phyloP scores from a whole-genome alignment of 2,888 invertebrate genomes.

The Trissoscelio sp. region DNA sequence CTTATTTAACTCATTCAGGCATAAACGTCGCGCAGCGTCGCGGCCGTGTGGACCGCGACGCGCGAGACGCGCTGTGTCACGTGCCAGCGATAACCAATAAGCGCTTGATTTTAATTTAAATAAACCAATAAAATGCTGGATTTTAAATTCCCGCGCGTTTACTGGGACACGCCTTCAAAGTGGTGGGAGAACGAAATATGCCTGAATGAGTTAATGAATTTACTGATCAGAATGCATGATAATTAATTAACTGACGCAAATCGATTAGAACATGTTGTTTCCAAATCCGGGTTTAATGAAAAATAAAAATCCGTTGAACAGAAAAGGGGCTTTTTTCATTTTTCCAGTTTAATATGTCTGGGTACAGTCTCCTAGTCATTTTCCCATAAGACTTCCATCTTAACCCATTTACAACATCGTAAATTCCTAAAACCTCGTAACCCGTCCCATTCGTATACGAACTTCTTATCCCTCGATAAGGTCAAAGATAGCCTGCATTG shows the following conservation, averaged over 20 bases:
- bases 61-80: too few species aligned
- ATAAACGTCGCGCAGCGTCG: too few species aligned
- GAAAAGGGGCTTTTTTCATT: conserved; percentile 8
- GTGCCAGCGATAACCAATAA: too few species aligned
- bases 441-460: conserved; percentile 36
- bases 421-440: conserved; percentile 52
- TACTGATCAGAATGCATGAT: not conserved
- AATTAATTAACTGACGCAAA: not conserved
- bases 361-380: conserved; percentile 26
- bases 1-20: too few species aligned
- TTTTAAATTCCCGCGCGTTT: too few species aligned
- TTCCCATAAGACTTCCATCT: conserved; percentile 47
- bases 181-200: too few species aligned
- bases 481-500: conserved; percentile 65
- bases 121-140: too few species aligned
- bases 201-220: too few species aligned
- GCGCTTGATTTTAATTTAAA: too few species aligned
- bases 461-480: conserved; percentile 66
- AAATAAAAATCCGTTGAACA: conserved; percentile 2
- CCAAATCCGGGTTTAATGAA: not conserved
- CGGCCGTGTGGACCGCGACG: too few species aligned
- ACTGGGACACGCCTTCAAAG: too few species aligned
- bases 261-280: not conserved
- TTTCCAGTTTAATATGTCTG: conserved; percentile 43
- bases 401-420: conserved; percentile 38